Conservation (phyloP, 2,888 invertebrate species). For the Dioctria linearis region DNA sequence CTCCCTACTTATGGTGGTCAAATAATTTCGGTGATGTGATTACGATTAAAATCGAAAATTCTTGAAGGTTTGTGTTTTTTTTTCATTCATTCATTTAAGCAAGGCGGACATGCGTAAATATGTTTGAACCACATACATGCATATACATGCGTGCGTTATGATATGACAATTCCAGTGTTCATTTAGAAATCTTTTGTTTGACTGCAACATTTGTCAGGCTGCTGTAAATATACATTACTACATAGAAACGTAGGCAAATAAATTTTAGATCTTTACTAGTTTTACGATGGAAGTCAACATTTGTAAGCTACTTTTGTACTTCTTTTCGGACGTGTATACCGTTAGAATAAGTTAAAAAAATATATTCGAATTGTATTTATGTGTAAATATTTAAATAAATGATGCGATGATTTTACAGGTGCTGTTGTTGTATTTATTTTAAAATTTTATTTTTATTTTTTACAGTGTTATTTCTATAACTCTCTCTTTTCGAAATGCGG, state of each 20-base stretch:
- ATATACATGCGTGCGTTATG: conserved; percentile 15
- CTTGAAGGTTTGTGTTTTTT: background rate
- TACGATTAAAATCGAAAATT: conserved; percentile 11
- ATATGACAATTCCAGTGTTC: conserved; percentile 40
- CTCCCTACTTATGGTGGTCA: conserved; percentile 16
- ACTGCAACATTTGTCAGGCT: background rate
- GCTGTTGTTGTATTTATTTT: too few species aligned
- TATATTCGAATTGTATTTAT: conserved; percentile 53
- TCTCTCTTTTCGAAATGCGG: too few species aligned
- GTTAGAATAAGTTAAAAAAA: conserved; percentile 24
- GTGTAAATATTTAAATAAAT: conserved; percentile 57
- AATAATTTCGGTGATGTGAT: conserved; percentile 9
- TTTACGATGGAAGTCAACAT: conserved; percentile 43
- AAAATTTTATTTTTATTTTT: too few species aligned
- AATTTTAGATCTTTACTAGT: conserved; percentile 10
- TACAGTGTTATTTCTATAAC: too few species aligned
- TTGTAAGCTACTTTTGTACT: conserved; percentile 39
- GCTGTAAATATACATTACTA: conserved; percentile 21
- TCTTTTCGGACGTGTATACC: conserved; percentile 22
- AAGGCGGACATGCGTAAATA: conserved; percentile 18
- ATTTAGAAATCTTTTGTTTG: conserved; percentile 16
- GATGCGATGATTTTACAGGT: conserved; percentile 25
- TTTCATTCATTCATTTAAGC: background rate
- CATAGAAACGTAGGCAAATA: background rate
- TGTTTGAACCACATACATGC: conserved; percentile 10